Percentiles rank a stretch among this genome's conserved stretches.
Conservation (phyloP, 2,888 invertebrate genomes). For the Oegoconia quadripuncta region DNA sequence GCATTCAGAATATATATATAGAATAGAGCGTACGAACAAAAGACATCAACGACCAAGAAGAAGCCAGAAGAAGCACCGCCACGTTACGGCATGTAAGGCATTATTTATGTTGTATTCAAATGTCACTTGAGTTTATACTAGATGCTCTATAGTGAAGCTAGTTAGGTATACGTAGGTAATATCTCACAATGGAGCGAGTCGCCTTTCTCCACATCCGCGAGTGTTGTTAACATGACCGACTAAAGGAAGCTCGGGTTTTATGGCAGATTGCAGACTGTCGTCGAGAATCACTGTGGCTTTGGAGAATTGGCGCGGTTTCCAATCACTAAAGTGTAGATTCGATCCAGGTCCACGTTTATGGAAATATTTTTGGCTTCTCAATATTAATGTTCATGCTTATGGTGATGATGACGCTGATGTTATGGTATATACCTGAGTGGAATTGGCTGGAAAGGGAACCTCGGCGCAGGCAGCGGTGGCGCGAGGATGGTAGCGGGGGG, state of each 20-base stretch:
- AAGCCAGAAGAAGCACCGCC: constrained; percentile 20
- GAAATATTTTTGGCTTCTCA: no score
- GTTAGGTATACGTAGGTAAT: constrained; percentile 13
- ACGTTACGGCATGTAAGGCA: constrained; percentile 25
- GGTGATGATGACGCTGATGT: no score
- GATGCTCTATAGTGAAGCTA: background rate
- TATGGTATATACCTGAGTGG: constrained; percentile 68
- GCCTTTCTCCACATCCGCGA: constrained; percentile 46
- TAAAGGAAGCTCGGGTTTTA: constrained; percentile 23
- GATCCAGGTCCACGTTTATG: no score
- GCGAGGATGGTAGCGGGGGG: constrained; percentile 31
- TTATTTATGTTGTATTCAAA: constrained; percentile 33
- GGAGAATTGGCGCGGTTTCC: no score
- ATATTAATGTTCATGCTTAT: no score
- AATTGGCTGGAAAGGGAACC: constrained; percentile 70
- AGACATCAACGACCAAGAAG: constrained; percentile 54
- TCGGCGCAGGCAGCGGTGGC: constrained; percentile 54
- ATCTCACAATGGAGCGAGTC: constrained; percentile 29
- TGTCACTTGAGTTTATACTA: constrained; percentile 15
- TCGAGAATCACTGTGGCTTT: background rate
- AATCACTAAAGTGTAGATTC: no score
- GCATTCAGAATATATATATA: constrained; percentile 17
- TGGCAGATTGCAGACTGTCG: background rate
- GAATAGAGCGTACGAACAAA: constrained; percentile 36
- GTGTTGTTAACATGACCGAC: constrained; percentile 39